phyloP scores from a whole-genome alignment of 1,140 invertebrate species.

The Drosophila orena region DNA sequence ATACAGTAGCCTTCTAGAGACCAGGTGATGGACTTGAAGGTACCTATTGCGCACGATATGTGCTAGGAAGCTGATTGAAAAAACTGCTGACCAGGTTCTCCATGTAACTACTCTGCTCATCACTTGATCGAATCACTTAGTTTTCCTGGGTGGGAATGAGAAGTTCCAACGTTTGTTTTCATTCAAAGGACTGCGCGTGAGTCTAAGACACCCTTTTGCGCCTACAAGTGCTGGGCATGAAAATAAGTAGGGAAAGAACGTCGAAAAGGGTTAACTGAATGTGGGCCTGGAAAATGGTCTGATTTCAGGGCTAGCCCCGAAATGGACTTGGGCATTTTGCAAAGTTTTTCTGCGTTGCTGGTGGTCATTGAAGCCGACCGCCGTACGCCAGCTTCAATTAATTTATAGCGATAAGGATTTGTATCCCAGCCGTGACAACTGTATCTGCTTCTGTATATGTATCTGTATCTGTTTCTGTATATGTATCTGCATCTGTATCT shows the following conservation, averaged over 20 bases:
- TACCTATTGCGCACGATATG: neutral
- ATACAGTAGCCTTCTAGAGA: neutral
- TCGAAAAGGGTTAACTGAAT: slow-evolving; percentile 62
- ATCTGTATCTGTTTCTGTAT: too few species aligned
- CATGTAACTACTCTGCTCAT: too few species aligned
- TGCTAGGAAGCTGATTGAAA: too few species aligned
- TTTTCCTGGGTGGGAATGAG: too few species aligned
- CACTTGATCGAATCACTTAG: too few species aligned
- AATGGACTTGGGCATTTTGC: slow-evolving; percentile 75
- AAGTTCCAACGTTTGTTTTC: too few species aligned
- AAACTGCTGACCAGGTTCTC: too few species aligned
- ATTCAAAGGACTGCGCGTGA: too few species aligned
- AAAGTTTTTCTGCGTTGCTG: slow-evolving; percentile 49
- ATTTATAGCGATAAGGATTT: slow-evolving; percentile 70
- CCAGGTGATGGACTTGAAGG: neutral
- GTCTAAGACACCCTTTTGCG: neutral
- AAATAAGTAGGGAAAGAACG: slow-evolving; percentile 16
- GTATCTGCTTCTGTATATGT: neutral
- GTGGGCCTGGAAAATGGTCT: slow-evolving; percentile 15
- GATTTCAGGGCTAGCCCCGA: slow-evolving; percentile 54
- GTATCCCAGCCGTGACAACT: slow-evolving; percentile 11
- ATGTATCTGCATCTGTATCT: slow-evolving; percentile 2
- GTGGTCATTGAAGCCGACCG: slow-evolving; percentile 40
- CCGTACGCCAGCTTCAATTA: slow-evolving; percentile 52
- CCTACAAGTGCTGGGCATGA: neutral